Base-by-base conservation (phyloP, 2,797 vertebrate species). In the Taeniopygia guttata region DNA sequence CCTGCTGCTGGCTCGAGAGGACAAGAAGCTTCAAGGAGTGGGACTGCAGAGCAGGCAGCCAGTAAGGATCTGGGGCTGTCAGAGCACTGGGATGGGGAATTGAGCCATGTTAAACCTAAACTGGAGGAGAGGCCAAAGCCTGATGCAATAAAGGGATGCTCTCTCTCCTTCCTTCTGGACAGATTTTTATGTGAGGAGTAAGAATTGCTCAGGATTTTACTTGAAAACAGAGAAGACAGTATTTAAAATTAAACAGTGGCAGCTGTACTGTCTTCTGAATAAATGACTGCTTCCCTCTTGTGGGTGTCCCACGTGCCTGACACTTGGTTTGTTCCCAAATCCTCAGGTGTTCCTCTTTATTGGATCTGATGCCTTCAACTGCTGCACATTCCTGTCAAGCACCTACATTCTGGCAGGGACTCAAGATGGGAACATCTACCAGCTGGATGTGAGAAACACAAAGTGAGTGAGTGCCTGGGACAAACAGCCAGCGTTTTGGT, bases 361-460 rank as follows among this genome's bases (percentile, higher is more conserved):
- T 4, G 98, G 98, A 46, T 98, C 98, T 1, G 98, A 98, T 6
- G 98, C 98, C 1, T 98, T 98, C 95, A 98, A 98, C 87, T 98
- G 98, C 95, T 98, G 98, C 77, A 92, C 97, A 0, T 98, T 98
- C 96, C 97, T 98, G 76, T 98, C 98, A 4, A 97, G 97, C 52
- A 96, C 97, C 60, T 97, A 96, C 22, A 22, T 98, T 22, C 94
- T 98, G 38, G 98, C 97, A 29, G 98, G 98, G 29, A 96, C 98
- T 51, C 98, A 98, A 58, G 98, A 98, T 85, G 98, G 98, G 62
- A 98, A 97, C 80, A 97, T 98, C 55, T 98, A 98, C 93, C 97
- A 98, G 89, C 93, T 98, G 96, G 98, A 98, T 59, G 90, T 98
- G 78, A 97, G 98, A 40, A 98, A 95, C 95, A 97, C 97, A 8